These are phyloP conservation scores for Yponomeuta plumbellus DNA, from an alignment of 2,888 invertebrate species.

Conservation along the genomic window DNA sequence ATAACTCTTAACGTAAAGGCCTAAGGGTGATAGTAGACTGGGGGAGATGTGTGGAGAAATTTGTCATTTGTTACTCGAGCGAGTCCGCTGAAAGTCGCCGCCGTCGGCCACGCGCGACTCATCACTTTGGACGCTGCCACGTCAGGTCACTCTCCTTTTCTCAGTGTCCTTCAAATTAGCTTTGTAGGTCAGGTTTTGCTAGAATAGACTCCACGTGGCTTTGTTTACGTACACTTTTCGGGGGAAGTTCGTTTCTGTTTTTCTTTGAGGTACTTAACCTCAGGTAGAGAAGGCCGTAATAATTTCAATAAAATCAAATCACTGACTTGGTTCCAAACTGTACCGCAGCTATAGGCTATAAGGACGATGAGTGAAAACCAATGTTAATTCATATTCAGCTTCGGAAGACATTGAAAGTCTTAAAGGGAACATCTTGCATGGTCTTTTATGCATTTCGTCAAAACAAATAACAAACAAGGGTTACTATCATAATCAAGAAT, in stretches of 20 bases:
- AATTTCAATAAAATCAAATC: too few relatives aligned
- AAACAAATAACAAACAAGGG: too few relatives aligned
- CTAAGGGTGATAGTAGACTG: slow-evolving; percentile 5
- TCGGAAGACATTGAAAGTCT: too few relatives aligned
- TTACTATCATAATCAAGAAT: too few relatives aligned
- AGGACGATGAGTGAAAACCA: too few relatives aligned
- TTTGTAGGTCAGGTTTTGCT: slow-evolving; percentile 75
- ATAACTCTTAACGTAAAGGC: not conserved
- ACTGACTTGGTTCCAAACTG: too few relatives aligned
- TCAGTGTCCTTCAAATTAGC: slow-evolving; percentile 77
- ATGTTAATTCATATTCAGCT: too few relatives aligned
- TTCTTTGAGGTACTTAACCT: not conserved
- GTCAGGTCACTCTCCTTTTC: slow-evolving; percentile 77
- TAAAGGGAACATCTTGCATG: too few relatives aligned
- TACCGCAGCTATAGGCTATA: too few relatives aligned
- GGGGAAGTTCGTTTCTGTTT: not conserved
- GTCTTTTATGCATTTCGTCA: too few relatives aligned
- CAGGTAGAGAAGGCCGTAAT: too few relatives aligned
- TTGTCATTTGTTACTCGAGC: slow-evolving; percentile 13
- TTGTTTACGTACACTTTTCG: slow-evolving; percentile 63
- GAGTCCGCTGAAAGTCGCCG: slow-evolving; percentile 12
- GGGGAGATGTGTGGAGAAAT: not conserved
- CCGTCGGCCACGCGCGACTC: slow-evolving; percentile 53
- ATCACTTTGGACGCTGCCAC: slow-evolving; percentile 73
- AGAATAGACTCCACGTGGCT: slow-evolving; percentile 60